A percentile compares a stretch with the other conserved stretches of the same genome.
Evolutionary conservation across 2,797 vertebrate genomes (phyloP).

Genomic region (Macropus fuliginosus): DNA sequence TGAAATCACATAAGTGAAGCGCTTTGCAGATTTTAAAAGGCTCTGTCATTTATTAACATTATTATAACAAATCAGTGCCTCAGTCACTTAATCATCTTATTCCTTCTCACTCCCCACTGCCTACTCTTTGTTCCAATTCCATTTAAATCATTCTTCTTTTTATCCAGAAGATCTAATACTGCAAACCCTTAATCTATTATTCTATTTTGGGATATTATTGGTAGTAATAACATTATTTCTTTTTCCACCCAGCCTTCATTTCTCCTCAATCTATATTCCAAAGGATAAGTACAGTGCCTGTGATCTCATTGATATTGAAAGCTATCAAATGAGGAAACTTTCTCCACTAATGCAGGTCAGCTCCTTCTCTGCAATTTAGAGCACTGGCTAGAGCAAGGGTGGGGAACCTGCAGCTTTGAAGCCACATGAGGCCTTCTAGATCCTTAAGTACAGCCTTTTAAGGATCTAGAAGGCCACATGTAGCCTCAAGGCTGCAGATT

Average conservation of each 20-base stretch:
- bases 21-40: background rate
- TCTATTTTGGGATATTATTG: background rate
- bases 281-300: background rate
- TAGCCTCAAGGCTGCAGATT: no score
- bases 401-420: no score
- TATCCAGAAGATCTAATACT: background rate
- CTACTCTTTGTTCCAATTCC: background rate
- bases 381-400: no score
- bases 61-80: background rate
- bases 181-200: background rate
- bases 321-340: background rate
- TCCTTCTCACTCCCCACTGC: background rate
- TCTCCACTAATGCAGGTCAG: no score
- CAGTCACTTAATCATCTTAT: background rate
- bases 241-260: background rate
- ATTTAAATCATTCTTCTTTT: background rate
- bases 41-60: background rate
- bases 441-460: no score
- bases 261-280: background rate
- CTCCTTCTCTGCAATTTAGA: no score
- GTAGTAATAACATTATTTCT: background rate
- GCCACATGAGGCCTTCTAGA: no score
- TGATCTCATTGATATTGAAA: background rate
- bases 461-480: no score
- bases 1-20: no score